Conservation (phyloP, 2,113 vertebrate species). For the Mastomys coucha region DNA sequence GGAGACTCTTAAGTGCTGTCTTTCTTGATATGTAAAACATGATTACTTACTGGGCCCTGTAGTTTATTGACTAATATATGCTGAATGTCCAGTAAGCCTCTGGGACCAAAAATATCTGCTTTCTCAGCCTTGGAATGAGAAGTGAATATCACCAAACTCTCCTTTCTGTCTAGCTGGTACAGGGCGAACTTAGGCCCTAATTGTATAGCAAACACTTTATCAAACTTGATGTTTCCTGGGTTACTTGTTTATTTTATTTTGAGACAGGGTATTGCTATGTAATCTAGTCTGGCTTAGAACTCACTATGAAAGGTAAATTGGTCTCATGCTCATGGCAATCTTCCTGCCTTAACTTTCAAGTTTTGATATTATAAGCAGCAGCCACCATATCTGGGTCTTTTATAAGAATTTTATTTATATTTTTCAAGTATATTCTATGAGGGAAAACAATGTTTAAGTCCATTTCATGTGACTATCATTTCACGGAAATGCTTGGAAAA, state of each 20-base stretch:
- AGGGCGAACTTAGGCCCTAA: background rate
- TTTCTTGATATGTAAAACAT: background rate
- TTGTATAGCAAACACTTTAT: background rate
- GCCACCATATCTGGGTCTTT: background rate
- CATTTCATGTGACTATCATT: background rate
- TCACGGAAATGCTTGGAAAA: background rate
- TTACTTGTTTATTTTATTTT: background rate
- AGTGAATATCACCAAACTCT: background rate
- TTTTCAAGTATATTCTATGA: background rate
- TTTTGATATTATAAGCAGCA: background rate
- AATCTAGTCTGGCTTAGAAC: background rate
- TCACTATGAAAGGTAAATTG: background rate
- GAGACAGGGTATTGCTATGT: background rate
- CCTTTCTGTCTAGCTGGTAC: background rate
- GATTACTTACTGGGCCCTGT: background rate
- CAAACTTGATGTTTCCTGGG: background rate
- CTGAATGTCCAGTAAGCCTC: background rate
- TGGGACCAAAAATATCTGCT: background rate
- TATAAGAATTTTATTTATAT: background rate
- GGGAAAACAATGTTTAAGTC: constrained; percentile 5
- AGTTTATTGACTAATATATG: background rate
- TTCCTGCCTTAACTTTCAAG: background rate
- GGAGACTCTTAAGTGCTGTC: background rate
- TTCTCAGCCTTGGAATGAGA: background rate
- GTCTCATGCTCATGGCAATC: background rate